Conservation (phyloP, 2,797 vertebrate species). For the Pampus argenteus region DNA sequence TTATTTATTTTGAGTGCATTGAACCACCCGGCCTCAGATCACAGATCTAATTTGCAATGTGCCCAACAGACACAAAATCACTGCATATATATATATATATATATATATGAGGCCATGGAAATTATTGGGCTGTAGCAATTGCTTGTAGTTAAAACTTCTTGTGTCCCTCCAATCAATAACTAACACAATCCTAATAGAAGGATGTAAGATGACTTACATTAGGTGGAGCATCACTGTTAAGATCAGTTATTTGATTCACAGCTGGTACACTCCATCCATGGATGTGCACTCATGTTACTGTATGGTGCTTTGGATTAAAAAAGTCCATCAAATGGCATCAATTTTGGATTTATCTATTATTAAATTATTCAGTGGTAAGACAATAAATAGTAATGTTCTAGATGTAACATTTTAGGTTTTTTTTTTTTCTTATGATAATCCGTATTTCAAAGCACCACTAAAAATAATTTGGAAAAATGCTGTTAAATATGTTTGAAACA, state of each 20-base stretch:
- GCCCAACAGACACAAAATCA: constrained; percentile 35
- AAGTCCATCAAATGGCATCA: not conserved
- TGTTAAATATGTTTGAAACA: not conserved
- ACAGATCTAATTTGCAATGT: constrained; percentile 56
- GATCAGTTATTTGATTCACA: not conserved
- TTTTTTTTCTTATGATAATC: not conserved
- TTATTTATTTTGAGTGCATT: constrained; percentile 55
- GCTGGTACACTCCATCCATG: not conserved
- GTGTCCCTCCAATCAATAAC: constrained; percentile 24
- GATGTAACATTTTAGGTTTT: not conserved
- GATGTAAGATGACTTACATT: not conserved
- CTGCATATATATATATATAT: too few relatives aligned
- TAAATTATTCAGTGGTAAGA: too few relatives aligned
- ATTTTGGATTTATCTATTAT: too few relatives aligned
- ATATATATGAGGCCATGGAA: constrained; percentile 8
- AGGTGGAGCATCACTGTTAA: not conserved
- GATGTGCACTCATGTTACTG: not conserved
- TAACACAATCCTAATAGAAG: constrained; percentile 25
- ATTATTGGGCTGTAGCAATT: constrained; percentile 2
- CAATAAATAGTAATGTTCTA: too few relatives aligned
- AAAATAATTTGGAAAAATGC: not conserved
- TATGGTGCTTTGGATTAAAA: not conserved
- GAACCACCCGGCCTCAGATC: constrained; percentile 41
- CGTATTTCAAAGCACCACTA: not conserved
- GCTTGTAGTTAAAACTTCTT: constrained; percentile 5